Evolutionary conservation across 1,140 invertebrate species (phyloP).

Genomic region (Leptopilina clavipes): DNA sequence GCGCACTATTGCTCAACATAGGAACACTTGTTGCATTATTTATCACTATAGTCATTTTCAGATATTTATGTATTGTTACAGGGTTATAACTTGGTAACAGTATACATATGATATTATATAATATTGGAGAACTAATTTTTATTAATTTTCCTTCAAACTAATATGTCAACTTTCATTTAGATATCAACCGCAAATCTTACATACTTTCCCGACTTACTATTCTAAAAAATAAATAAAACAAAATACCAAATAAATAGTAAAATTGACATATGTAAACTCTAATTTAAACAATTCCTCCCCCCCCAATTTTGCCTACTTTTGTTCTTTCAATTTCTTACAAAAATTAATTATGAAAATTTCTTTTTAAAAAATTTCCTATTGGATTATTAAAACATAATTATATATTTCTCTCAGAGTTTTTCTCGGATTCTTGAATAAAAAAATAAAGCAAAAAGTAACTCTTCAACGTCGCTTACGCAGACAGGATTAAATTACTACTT

Average conservation of each 20-base stretch:
- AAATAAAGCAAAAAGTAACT: background rate
- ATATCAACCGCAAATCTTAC: too few species aligned
- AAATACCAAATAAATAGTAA: too few species aligned
- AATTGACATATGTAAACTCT: too few species aligned
- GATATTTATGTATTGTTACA: slow-evolving; percentile 36
- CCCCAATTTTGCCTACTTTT: too few species aligned
- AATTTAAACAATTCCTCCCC: too few species aligned
- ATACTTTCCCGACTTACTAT: too few species aligned
- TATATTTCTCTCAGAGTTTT: background rate
- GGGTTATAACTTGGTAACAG: slow-evolving; percentile 25
- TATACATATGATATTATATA: background rate
- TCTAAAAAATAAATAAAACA: too few species aligned
- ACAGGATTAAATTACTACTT: slow-evolving; percentile 11
- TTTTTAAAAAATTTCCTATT: background rate
- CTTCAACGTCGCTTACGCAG: slow-evolving; percentile 2
- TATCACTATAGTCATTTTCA: slow-evolving; percentile 55
- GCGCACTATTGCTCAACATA: slow-evolving; percentile 57
- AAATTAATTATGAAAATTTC: too few species aligned
- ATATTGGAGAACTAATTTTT: background rate
- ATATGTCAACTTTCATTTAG: too few species aligned
- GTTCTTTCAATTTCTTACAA: too few species aligned
- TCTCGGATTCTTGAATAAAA: background rate
- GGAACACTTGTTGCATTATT: slow-evolving; percentile 63
- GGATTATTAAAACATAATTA: background rate
- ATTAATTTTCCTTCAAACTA: too few species aligned